Conservation (phyloP, 1,140 invertebrate genomes). For the Chymomyza costata region DNA sequence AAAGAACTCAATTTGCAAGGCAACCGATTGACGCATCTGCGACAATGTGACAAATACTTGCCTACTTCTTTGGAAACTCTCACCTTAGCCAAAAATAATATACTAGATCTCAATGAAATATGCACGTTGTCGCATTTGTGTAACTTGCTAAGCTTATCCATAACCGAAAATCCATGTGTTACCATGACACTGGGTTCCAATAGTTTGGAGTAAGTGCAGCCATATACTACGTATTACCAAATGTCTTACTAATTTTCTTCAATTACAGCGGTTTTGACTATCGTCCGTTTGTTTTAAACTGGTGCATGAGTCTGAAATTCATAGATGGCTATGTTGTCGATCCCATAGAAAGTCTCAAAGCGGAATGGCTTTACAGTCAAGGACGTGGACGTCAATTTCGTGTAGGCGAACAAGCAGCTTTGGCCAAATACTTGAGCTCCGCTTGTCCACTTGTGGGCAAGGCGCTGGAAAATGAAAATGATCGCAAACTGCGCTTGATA, state of each 20-base stretch:
- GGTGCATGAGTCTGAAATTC: conserved; percentile 90
- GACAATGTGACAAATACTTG: conserved; percentile 88
- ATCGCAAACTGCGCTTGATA: conserved; percentile 89
- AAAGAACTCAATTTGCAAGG: conserved; percentile 90
- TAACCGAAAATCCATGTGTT: conserved; percentile 89
- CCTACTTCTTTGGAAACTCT: conserved; percentile 84
- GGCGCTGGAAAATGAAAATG: conserved; percentile 87
- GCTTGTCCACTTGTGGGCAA: conserved; percentile 86
- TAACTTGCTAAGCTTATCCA: conserved; percentile 86
- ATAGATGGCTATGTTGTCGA: conserved; percentile 92
- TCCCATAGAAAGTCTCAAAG: conserved; percentile 92
- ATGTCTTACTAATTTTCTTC: neutral
- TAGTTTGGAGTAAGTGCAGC: conserved; percentile 51
- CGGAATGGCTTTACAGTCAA: conserved; percentile 96
- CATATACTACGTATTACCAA: neutral
- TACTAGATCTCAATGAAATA: conserved; percentile 91
- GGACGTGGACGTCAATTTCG: conserved; percentile 91
- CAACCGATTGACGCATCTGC: conserved; percentile 88
- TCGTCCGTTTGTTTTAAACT: conserved; percentile 93
- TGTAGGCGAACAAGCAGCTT: conserved; percentile 86
- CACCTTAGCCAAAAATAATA: conserved; percentile 89
- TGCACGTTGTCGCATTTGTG: conserved; percentile 85
- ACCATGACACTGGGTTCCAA: conserved; percentile 57
- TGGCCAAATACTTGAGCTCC: conserved; percentile 88
- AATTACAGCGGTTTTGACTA: conserved; percentile 89